phyloP scores from a whole-genome alignment of 2,888 invertebrate genomes.

The Apamea crenata region DNA sequence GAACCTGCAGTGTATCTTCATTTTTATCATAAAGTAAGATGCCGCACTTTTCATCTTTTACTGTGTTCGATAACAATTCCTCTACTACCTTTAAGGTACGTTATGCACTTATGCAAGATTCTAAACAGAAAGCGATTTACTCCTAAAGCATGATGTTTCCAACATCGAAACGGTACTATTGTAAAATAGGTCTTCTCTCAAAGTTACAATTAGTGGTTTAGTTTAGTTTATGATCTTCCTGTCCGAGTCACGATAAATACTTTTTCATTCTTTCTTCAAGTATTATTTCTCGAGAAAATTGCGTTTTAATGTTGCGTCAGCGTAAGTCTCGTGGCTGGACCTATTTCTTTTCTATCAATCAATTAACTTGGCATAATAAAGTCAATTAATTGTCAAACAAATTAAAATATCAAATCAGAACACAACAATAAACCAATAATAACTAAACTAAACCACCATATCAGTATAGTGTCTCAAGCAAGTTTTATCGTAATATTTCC shows the following conservation, averaged over 20 bases:
- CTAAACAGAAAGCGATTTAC: neutral
- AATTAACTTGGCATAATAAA: neutral
- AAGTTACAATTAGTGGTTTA: neutral
- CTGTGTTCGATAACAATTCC: too few relatives aligned
- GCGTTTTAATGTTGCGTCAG: neutral
- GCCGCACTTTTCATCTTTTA: too few relatives aligned
- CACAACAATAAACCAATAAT: constrained; percentile 5
- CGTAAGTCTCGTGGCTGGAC: neutral
- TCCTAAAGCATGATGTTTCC: too few relatives aligned
- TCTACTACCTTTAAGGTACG: too few relatives aligned
- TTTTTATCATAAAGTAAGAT: too few relatives aligned
- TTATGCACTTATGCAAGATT: neutral
- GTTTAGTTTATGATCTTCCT: too few relatives aligned
- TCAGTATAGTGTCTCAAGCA: neutral
- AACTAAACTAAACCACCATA: constrained; percentile 9
- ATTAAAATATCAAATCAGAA: neutral
- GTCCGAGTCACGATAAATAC: too few relatives aligned
- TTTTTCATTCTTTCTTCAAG: too few relatives aligned
- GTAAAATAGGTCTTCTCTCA: neutral
- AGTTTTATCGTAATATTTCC: constrained; percentile 21
- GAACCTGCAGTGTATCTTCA: too few relatives aligned
- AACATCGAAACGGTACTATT: neutral
- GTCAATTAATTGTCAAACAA: neutral
- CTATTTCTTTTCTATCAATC: neutral
- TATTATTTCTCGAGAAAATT: neutral